Evolutionary conservation across 2,797 vertebrate genomes (phyloP).

Genomic region (Poeciliopsis gracilis): DNA sequence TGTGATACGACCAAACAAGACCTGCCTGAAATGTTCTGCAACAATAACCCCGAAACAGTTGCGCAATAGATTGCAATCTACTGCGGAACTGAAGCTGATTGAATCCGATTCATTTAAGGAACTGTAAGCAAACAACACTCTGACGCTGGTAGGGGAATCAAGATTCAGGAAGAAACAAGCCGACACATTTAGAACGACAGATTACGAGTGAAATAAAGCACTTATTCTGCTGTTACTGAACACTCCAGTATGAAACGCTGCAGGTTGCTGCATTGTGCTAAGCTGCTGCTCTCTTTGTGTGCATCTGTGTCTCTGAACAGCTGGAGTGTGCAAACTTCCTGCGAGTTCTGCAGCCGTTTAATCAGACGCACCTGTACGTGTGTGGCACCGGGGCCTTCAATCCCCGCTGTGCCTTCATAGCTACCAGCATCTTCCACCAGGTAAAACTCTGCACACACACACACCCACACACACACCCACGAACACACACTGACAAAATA

Average conservation of each 20-base stretch:
- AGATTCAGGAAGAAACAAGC: conserved; percentile 21
- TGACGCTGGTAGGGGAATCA: conserved; percentile 19
- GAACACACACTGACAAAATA: neutral
- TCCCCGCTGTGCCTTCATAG: conserved; percentile 82
- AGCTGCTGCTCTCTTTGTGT: neutral
- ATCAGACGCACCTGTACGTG: conserved; percentile 85
- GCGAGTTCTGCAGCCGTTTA: conserved; percentile 81
- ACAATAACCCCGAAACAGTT: conserved; percentile 30
- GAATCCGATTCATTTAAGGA: conserved; percentile 40
- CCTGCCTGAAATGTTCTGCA: conserved; percentile 14
- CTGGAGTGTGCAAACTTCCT: conserved; percentile 85
- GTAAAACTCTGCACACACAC: conserved; percentile 54
- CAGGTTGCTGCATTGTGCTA: conserved; percentile 2
- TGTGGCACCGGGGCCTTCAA: conserved; percentile 87
- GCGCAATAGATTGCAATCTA: conserved; percentile 34
- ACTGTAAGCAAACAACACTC: conserved; percentile 44
- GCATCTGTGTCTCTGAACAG: conserved; percentile 41
- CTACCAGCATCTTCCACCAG: conserved; percentile 75
- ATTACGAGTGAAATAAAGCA: neutral
- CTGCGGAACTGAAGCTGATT: conserved; percentile 38
- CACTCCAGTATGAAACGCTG: neutral
- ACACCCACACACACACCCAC: neutral
- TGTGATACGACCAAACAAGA: conserved; percentile 9
- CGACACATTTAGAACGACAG: neutral
- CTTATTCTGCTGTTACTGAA: neutral